Percentiles rank a stretch among this genome's conserved stretches.
phyloP scores from a whole-genome alignment of 2,888 invertebrate genomes.

The Diploptera punctata region DNA sequence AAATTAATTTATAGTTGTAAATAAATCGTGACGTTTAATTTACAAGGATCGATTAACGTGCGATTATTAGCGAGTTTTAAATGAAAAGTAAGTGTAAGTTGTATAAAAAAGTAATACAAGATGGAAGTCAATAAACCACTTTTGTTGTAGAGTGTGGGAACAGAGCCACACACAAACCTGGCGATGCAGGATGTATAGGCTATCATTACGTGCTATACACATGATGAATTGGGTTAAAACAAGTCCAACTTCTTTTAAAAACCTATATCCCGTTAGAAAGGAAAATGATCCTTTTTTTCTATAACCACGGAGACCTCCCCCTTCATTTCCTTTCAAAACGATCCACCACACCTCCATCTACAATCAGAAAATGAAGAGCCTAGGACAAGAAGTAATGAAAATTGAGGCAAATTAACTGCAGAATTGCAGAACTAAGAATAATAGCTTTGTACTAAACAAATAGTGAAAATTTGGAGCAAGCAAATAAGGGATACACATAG shows the following conservation, averaged over 20 bases:
- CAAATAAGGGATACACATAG: too few species aligned
- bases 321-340: neutral
- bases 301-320: neutral
- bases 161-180: neutral
- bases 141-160: constrained; percentile 8
- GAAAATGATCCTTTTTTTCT: neutral
- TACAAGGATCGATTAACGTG: too few species aligned
- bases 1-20: too few species aligned
- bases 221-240: constrained; percentile 29
- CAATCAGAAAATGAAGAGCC: too few species aligned
- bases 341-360: neutral
- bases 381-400: too few species aligned
- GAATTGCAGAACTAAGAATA: too few species aligned
- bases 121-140: neutral
- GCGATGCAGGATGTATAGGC: constrained; percentile 19
- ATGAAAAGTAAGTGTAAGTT: too few species aligned
- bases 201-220: constrained; percentile 21
- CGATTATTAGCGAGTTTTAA: neutral
- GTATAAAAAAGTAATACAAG: too few species aligned
- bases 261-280: constrained; percentile 3
- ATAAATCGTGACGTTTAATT: too few species aligned
- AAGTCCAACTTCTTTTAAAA: neutral
- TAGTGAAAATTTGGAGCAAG: too few species aligned
- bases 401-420: too few species aligned
- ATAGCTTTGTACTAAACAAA: too few species aligned